Evolutionary conservation across 1,140 invertebrate genomes (phyloP), one percentile per base, ranked within the genome.

Genomic region (Megalonaias nervosa): DNA sequence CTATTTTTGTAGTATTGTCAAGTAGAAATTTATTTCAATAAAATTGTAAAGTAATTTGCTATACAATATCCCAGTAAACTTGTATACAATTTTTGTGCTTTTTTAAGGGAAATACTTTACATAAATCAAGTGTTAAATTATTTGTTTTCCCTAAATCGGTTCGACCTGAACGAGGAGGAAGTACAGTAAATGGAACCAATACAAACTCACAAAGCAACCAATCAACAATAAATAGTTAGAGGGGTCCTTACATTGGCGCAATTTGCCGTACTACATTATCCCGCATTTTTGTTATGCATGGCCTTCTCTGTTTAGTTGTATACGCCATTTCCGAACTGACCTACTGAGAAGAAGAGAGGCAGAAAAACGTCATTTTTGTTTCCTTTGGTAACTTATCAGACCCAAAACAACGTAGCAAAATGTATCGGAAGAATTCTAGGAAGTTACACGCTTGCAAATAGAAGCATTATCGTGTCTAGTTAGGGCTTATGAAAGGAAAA

Each of bases 241-340:
- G 78, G 81, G 79, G 82, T 75, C 81, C 75, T n/a, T 0, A 4
- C 21, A 67, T 81, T 75, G 81, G 73, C 58, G 48, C 48, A 62
- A 65, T 65, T 68, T 68, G 68, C 21, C 64, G n/a, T 62, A 21
- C 66, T 21, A 68, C 67, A 80, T 61, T 81, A 79, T 74, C 82
- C 77, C 82, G 82, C 82, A 83, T 83, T 81, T 83, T 83, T 83
- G 79, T 80, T 79, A 76, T 83, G 77, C 77, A 77, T 75, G 74
- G 75, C 74, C 75, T 71, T 77, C 71, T 69, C 61, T 71, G 75
- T 77, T 78, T 75, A 77, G 75, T 67, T 31, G 71, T 71, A 75
- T 81, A 80, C 82, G 82, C 82, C 82, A 83, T 83, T 77, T 77
- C 72, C 23, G 48, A 48, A 4, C 31, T 15, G 67, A 69, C 68